A percentile compares a stretch with the other conserved stretches of the same genome.
phyloP scores from a whole-genome alignment of 2,113 vertebrate species.

The Mirza zaza region DNA sequence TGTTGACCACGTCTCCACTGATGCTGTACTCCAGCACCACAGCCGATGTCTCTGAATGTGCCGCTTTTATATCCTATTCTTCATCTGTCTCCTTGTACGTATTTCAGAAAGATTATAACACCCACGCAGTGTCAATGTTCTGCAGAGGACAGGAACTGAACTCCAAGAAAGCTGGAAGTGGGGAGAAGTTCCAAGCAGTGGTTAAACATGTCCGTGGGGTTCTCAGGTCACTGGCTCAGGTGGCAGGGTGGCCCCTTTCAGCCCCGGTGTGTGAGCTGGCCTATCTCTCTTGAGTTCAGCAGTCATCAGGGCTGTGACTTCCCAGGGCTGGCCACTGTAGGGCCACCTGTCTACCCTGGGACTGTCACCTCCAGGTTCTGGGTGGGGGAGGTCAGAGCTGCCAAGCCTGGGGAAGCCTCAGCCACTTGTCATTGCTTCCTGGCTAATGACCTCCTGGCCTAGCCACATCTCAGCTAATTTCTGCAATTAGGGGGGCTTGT shows the following conservation, averaged over 20 bases:
- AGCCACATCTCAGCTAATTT: slow-evolving; percentile 86
- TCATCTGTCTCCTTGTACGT: background rate
- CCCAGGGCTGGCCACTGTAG: background rate
- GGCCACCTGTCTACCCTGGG: background rate
- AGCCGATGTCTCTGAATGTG: background rate
- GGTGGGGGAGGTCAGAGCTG: no score
- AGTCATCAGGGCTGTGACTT: background rate
- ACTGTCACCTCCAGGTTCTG: slow-evolving; percentile 4
- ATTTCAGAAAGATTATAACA: background rate
- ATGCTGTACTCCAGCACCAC: background rate
- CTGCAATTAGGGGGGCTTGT: slow-evolving; percentile 83
- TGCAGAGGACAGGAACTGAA: background rate
- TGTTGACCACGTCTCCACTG: background rate
- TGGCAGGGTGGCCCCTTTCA: background rate
- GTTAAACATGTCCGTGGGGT: background rate
- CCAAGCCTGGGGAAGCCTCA: background rate
- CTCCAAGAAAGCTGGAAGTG: background rate
- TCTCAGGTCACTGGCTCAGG: background rate
- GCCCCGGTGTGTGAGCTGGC: background rate
- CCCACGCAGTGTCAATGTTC: background rate
- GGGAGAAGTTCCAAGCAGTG: background rate
- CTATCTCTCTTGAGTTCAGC: background rate
- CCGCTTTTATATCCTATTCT: background rate
- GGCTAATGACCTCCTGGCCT: slow-evolving; percentile 83
- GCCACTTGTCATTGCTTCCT: slow-evolving; percentile 58